Evolutionary conservation across 2,888 invertebrate genomes (phyloP).

Genomic region (Dolichopus griseipennis): DNA sequence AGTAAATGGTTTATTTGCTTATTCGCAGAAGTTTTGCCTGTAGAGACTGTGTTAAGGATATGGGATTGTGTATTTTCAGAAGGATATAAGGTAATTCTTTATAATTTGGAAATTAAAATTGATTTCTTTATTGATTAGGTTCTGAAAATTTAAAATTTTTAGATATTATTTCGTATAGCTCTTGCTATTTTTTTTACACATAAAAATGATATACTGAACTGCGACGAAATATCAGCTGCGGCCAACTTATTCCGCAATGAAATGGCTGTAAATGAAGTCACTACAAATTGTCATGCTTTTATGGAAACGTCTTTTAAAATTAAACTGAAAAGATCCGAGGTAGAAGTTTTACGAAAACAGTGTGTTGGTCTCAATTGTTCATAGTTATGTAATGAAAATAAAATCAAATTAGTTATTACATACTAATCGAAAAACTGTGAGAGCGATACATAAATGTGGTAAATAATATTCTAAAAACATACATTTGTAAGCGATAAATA

Average conservation of each 20-base stretch:
- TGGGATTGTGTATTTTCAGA: conserved; percentile 96
- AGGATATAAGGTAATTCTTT: conserved; percentile 59
- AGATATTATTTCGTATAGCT: conserved; percentile 79
- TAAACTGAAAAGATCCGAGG: conserved; percentile 49
- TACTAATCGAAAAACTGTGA: no score
- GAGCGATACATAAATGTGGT: no score
- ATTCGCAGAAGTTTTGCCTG: conserved; percentile 86
- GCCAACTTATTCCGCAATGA: conserved; percentile 69
- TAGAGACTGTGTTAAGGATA: conserved; percentile 87
- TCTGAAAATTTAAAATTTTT: conserved; percentile 13
- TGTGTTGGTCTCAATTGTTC: no score
- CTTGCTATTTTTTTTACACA: conserved; percentile 72
- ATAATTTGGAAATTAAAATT: background rate
- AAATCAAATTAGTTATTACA: no score
- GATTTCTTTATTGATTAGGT: background rate
- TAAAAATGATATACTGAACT: conserved; percentile 59
- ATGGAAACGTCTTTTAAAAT: conserved; percentile 79
- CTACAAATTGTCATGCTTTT: conserved; percentile 80
- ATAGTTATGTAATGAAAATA: no score
- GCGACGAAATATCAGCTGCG: conserved; percentile 71
- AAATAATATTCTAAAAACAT: no score
- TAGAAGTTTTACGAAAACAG: conserved; percentile 36
- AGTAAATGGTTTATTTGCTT: conserved; percentile 96
- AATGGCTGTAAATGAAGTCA: conserved; percentile 68
- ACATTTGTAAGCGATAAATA: no score